Evolutionary conservation across 2,888 invertebrate species (phyloP).

Genomic region (Serrognathus titanus): DNA sequence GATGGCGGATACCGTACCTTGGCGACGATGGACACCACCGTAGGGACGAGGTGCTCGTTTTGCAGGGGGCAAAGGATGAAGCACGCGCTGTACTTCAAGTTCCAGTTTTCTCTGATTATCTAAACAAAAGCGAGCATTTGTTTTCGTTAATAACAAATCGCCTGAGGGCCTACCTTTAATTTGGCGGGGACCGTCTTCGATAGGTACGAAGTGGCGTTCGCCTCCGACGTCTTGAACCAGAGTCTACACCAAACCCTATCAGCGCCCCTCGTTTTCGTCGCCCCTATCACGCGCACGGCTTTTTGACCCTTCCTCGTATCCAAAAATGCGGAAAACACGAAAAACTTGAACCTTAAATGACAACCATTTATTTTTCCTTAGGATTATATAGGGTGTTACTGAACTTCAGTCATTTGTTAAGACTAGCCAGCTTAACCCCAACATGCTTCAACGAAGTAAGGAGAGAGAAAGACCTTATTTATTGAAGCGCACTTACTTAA

Average conservation of each 20-base stretch:
- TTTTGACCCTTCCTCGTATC: conserved; percentile 69
- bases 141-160: background rate
- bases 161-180: conserved; percentile 59
- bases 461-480: no score
- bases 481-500: no score
- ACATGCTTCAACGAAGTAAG: no score
- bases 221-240: conserved; percentile 58
- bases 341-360: conserved; percentile 74
- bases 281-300: conserved; percentile 77
- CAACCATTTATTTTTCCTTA: no score
- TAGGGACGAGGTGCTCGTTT: conserved; percentile 58
- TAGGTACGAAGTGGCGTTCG: conserved; percentile 33
- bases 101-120: conserved; percentile 92
- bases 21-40: conserved; percentile 68
- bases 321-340: conserved; percentile 87
- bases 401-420: no score
- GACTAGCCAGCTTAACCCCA: no score
- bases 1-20: conserved; percentile 58
- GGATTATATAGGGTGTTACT: no score
- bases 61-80: conserved; percentile 80
- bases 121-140: conserved; percentile 33
- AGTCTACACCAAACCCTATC: conserved; percentile 79
- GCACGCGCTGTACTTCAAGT: conserved; percentile 86
- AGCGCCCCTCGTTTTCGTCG: conserved; percentile 81
- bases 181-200: conserved; percentile 69